Base-by-base conservation (phyloP, 2,888 invertebrate genomes). In the Eupithecia dodoneata region DNA sequence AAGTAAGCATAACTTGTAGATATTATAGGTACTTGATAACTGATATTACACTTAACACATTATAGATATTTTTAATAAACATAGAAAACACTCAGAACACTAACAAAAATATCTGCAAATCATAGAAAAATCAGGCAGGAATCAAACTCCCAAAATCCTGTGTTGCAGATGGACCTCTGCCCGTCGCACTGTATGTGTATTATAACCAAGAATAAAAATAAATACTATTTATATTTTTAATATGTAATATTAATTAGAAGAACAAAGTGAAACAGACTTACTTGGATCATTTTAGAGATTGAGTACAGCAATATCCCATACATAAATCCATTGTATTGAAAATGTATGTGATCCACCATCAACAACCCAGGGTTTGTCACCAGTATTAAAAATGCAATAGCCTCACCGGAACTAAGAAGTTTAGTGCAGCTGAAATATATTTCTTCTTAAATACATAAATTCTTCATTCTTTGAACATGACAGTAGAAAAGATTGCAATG, bases 261-360 rank as follows among this genome's bases (percentile, higher is more conserved):
- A n/a, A 55, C 5, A 18, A 52, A 52, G n/a, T 55, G 6, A n/a
- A 44, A 15, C 12, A 47, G 47, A 47, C 90, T 91, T 89, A 96
- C 96, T 92, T 96, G 95, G 77, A 97, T 95, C 85, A 98, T 96
- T 83, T 96, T 96, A 7, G 97, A 96, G 80, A 98, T 96, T 41
- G 99, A 98, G 70, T 98, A 89, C 47, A 99, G 88, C 42, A 99
- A 91, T 77, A 99, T 96, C 44, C 99, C 99, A 94, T 97, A 98
- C 79, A 99, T 94, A 86, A 99, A 97, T 65, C 99, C 99, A 96
- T 99, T 99, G 89, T 99, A 99, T 91, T 99, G 99, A 89, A 99
- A 99, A 93, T 99, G 99, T 87, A 99, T 97, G 88, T 99, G 99
- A 92, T 99, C 99, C 13, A 99, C 97, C 91, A 99, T 96, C 5